Percentiles rank a stretch among this genome's conserved stretches.
These are phyloP conservation scores for Theodoxus fluviatilis DNA, from an alignment of 2,888 invertebrate species.

Conservation along the genomic window DNA sequence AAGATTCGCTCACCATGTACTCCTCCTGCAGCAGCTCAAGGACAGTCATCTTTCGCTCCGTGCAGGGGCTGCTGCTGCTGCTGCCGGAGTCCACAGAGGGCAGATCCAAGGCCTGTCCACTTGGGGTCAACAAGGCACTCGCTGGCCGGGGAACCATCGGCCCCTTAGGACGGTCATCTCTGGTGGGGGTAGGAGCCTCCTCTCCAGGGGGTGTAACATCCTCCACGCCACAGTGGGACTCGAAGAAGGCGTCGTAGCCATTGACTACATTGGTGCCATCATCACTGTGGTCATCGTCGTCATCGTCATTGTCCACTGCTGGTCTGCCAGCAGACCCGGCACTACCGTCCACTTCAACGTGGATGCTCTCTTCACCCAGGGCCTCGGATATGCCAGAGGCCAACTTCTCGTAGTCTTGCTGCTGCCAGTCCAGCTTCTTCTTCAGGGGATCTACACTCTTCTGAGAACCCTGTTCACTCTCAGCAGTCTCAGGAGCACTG, in stretches of 20 bases:
- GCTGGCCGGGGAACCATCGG: no score
- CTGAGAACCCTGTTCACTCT: no score
- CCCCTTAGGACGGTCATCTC: background rate
- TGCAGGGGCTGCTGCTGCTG: background rate
- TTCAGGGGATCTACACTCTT: no score
- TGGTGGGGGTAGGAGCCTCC: background rate
- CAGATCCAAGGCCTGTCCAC: background rate
- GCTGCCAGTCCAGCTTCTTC: background rate
- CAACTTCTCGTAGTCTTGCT: constrained; percentile 37
- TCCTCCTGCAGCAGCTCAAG: constrained; percentile 56
- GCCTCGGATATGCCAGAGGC: constrained; percentile 45
- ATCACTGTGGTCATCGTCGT: constrained; percentile 46
- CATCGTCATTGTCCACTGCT: no score
- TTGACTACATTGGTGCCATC: constrained; percentile 50
- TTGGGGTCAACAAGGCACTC: no score
- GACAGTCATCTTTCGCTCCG: constrained; percentile 46
- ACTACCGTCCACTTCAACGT: constrained; percentile 34
- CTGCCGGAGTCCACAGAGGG: background rate
- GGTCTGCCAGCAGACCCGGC: no score
- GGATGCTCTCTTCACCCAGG: constrained; percentile 44
- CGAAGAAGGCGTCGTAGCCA: constrained; percentile 46
- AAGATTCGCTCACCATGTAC: constrained; percentile 28
- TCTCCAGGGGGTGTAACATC: constrained; percentile 1
- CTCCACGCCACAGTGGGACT: constrained; percentile 24
- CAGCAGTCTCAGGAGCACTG: no score